These are phyloP conservation scores for Sciaenops ocellatus DNA, from an alignment of 2,797 vertebrate genomes.

Conservation along the genomic window DNA sequence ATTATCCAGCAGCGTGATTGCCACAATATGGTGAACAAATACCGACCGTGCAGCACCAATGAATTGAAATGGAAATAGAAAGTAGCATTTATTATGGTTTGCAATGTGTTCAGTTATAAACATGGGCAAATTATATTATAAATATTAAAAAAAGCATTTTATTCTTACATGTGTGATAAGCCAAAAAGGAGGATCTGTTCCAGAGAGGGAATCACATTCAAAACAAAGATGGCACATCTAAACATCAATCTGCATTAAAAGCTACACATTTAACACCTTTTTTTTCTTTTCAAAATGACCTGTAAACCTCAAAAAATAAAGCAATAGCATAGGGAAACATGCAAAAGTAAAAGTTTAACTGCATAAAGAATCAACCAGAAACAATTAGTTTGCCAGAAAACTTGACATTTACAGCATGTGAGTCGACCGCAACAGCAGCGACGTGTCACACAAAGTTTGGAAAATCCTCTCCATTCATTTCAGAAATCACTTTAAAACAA, in stretches of 20 bases:
- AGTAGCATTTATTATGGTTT: slow-evolving; percentile 72
- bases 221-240: slow-evolving; percentile 57
- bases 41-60: neutral
- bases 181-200: slow-evolving; percentile 37
- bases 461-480: slow-evolving; percentile 28
- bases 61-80: slow-evolving; percentile 47
- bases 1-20: neutral
- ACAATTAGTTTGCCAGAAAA: slow-evolving; percentile 31
- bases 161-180: slow-evolving; percentile 51
- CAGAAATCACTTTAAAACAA: slow-evolving; percentile 27
- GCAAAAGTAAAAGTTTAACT: slow-evolving; percentile 53
- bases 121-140: slow-evolving; percentile 65
- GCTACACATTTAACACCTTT: slow-evolving; percentile 38
- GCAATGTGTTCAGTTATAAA: slow-evolving; percentile 60
- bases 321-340: slow-evolving; percentile 55
- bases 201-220: slow-evolving; percentile 39
- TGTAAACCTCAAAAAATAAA: slow-evolving; percentile 38
- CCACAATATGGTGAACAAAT: neutral
- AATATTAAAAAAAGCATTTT: slow-evolving; percentile 56
- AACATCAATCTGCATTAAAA: slow-evolving; percentile 53
- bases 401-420: slow-evolving; percentile 47
- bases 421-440: slow-evolving; percentile 22
- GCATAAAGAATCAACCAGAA: slow-evolving; percentile 17
- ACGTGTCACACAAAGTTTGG: slow-evolving; percentile 22
- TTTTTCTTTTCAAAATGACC: slow-evolving; percentile 30